Percentiles rank a stretch among this genome's conserved stretches.
Conservation (phyloP, 2,888 invertebrate species). For the Plutella xylostella region DNA sequence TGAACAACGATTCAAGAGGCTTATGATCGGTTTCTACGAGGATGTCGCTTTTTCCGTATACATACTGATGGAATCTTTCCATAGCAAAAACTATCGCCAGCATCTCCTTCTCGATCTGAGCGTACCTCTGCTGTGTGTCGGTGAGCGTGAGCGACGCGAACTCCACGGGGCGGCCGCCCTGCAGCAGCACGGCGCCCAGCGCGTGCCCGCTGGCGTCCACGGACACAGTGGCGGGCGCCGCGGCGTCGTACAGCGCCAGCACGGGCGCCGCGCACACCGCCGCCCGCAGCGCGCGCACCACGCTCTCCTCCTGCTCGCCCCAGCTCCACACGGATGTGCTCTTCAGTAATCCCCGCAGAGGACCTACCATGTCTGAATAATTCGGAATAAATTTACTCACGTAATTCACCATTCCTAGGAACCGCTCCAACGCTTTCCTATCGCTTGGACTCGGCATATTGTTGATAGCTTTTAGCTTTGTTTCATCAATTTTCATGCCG, state of each 20-base stretch:
- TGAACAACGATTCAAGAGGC: conserved; percentile 24
- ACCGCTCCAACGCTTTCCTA: not conserved
- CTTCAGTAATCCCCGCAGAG: not conserved
- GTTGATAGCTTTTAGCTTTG: conserved; percentile 11
- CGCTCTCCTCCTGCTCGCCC: not conserved
- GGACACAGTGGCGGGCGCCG: conserved; percentile 14
- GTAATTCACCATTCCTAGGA: conserved; percentile 8
- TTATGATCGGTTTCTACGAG: conserved; percentile 24
- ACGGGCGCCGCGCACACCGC: conserved; percentile 13
- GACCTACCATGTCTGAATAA: conserved; percentile 8
- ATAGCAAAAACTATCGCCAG: conserved; percentile 12
- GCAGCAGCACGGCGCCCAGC: conserved; percentile 19
- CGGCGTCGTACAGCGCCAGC: conserved; percentile 9
- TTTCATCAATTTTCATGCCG: conserved; percentile 9
- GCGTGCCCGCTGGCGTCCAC: conserved; percentile 19
- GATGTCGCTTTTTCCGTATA: conserved; percentile 11
- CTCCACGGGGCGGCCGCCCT: conserved; percentile 16
- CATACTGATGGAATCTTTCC: conserved; percentile 10
- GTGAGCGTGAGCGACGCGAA: not conserved
- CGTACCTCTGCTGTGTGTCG: conserved; percentile 12
- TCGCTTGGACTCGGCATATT: not conserved
- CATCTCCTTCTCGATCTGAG: conserved; percentile 17
- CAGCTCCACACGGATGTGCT: not conserved
- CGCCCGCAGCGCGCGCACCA: conserved; percentile 11
- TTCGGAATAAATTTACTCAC: conserved; percentile 15